phyloP scores from a whole-genome alignment of 2,888 invertebrate genomes.

The Diaperis boleti region DNA sequence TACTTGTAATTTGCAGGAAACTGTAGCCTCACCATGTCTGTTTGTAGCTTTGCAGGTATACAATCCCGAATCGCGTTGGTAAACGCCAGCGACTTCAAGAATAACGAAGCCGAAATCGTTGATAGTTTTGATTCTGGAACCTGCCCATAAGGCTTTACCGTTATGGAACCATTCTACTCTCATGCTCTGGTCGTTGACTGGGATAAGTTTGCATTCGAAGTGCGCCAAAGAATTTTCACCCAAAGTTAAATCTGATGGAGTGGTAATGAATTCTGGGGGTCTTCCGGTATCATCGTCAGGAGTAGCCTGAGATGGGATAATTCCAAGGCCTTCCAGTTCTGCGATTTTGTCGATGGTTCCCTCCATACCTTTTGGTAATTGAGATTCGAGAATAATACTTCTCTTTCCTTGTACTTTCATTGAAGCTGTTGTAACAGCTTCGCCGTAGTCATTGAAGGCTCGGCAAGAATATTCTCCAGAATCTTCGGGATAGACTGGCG shows the following conservation, averaged over 20 bases:
- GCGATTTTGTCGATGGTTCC: conserved; percentile 94
- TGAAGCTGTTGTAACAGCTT: conserved; percentile 89
- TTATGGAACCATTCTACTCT: conserved; percentile 98
- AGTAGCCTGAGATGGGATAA: conserved; percentile 74
- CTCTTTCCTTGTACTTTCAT: conserved; percentile 94
- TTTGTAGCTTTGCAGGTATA: conserved; percentile 95
- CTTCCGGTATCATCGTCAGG: conserved; percentile 87
- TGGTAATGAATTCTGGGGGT: conserved; percentile 91
- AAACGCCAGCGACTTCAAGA: conserved; percentile 94
- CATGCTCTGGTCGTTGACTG: conserved; percentile 93
- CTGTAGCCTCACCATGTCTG: conserved; percentile 90
- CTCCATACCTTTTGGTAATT: conserved; percentile 93
- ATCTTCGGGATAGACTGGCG: conserved; percentile 97
- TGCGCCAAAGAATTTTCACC: conserved; percentile 91
- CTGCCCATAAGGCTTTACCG: conserved; percentile 90
- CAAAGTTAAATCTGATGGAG: conserved; percentile 85
- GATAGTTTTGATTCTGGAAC: conserved; percentile 94
- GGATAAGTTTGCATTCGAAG: conserved; percentile 90
- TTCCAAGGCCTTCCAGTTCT: conserved; percentile 87
- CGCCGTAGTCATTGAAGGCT: conserved; percentile 89
- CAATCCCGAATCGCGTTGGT: conserved; percentile 91
- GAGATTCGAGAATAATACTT: conserved; percentile 91
- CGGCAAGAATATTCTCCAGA: conserved; percentile 92
- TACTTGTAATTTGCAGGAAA: conserved; percentile 88
- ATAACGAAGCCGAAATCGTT: conserved; percentile 98